Conservation (phyloP, 2,797 vertebrate species). For the Zenarchopterus dispar region DNA sequence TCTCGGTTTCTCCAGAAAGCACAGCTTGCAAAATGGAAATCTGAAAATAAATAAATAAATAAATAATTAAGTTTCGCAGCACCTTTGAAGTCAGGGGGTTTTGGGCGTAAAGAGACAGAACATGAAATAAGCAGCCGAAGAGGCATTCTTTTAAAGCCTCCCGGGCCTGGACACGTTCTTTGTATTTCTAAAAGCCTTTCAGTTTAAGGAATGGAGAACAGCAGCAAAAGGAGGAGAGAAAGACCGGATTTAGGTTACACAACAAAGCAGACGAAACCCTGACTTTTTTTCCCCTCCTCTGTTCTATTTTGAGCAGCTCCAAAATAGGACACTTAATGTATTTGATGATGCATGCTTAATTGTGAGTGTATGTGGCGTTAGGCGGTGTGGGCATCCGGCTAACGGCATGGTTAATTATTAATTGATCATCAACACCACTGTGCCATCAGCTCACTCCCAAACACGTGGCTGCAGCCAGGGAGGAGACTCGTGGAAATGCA, state of each 20-base stretch:
- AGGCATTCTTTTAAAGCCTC: slow-evolving; percentile 35
- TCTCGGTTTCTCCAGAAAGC: slow-evolving; percentile 42
- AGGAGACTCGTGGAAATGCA: slow-evolving; percentile 31
- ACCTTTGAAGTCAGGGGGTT: slow-evolving; percentile 55
- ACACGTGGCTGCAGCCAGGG: slow-evolving; percentile 28
- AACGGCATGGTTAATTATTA: slow-evolving; percentile 62
- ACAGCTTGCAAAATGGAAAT: slow-evolving; percentile 36
- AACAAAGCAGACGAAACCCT: slow-evolving; percentile 55
- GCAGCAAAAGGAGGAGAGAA: not conserved
- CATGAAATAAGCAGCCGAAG: slow-evolving; percentile 20
- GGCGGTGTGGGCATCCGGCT: slow-evolving; percentile 43
- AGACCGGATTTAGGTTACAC: slow-evolving; percentile 46
- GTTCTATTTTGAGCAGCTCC: slow-evolving; percentile 60
- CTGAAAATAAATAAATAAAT: slow-evolving; percentile 33
- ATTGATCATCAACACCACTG: slow-evolving; percentile 52
- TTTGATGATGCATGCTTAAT: slow-evolving; percentile 65
- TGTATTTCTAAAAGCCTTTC: slow-evolving; percentile 46
- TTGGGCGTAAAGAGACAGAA: slow-evolving; percentile 40
- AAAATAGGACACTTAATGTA: slow-evolving; percentile 55
- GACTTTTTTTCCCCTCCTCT: slow-evolving; percentile 23
- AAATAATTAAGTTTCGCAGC: slow-evolving; percentile 33
- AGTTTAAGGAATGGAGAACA: slow-evolving; percentile 29
- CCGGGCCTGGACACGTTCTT: slow-evolving; percentile 29
- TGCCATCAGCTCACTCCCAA: slow-evolving; percentile 17
- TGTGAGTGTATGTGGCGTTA: slow-evolving; percentile 63